Evolutionary conservation across 2,113 vertebrate species (phyloP).

Genomic region (Marmota flaviventris): DNA sequence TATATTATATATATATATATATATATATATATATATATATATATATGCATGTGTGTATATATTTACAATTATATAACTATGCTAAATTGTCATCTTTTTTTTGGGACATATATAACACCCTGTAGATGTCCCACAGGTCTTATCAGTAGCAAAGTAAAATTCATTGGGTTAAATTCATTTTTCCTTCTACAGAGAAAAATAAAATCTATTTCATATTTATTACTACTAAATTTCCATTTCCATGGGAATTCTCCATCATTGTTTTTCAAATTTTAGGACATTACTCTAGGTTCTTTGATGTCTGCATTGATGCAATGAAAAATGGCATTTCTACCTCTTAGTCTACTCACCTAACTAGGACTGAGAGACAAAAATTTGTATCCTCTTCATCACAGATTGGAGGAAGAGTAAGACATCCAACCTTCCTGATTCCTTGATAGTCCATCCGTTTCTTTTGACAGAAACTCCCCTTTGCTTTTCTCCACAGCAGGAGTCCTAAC

Average conservation of each 20-base stretch:
- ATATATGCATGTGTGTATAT: neutral
- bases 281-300: neutral
- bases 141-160: neutral
- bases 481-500: neutral
- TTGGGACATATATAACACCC: neutral
- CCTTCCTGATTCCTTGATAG: neutral
- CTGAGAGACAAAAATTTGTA: neutral
- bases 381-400: neutral
- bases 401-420: neutral
- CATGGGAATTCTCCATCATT: neutral
- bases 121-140: neutral
- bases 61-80: neutral
- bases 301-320: neutral
- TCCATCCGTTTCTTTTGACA: neutral
- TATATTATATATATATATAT: too few relatives aligned
- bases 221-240: neutral
- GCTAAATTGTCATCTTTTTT: neutral
- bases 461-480: neutral
- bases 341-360: neutral
- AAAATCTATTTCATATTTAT: neutral
- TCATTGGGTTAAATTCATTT: neutral
- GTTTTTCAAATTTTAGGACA: neutral
- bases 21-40: too few relatives aligned
- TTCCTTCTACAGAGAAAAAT: neutral
- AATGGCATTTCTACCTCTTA: neutral